Evolutionary conservation across 2,888 invertebrate species (phyloP).

Genomic region (Megaustenia siamemsis): DNA sequence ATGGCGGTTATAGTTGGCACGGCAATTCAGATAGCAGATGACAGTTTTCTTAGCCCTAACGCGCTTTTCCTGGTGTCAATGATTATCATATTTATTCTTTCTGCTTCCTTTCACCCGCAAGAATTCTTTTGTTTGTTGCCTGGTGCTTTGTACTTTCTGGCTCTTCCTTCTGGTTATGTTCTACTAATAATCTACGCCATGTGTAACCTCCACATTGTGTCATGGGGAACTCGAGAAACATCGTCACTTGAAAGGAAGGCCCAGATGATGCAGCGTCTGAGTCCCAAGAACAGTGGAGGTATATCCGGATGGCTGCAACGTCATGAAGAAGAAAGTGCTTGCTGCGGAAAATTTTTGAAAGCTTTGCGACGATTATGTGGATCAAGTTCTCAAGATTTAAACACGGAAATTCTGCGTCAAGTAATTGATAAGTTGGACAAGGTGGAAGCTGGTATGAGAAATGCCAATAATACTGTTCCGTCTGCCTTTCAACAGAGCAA

Average conservation of each 20-base stretch:
- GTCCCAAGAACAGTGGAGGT: conserved; percentile 48
- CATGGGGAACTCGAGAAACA: conserved; percentile 93
- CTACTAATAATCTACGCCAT: conserved; percentile 93
- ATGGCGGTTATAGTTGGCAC: conserved; percentile 77
- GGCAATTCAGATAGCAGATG: conserved; percentile 70
- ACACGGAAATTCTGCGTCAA: conserved; percentile 63
- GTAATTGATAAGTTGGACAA: conserved; percentile 67
- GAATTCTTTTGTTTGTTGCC: conserved; percentile 75
- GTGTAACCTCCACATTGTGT: conserved; percentile 94
- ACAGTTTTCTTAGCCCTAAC: conserved; percentile 75
- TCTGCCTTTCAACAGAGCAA: conserved; percentile 58
- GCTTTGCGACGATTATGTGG: conserved; percentile 62
- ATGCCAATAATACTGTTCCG: conserved; percentile 48
- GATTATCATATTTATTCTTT: conserved; percentile 71
- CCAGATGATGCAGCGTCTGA: conserved; percentile 54
- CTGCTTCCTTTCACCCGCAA: conserved; percentile 76
- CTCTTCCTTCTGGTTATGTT: conserved; percentile 96
- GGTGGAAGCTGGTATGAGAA: conserved; percentile 63
- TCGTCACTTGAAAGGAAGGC: conserved; percentile 57
- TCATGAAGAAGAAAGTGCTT: conserved; percentile 64
- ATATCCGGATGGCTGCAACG: conserved; percentile 61
- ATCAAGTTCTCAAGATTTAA: conserved; percentile 59
- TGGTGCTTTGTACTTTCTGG: conserved; percentile 88
- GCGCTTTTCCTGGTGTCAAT: conserved; percentile 75
- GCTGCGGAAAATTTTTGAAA: conserved; percentile 61